Evolutionary conservation across 2,888 invertebrate genomes (phyloP).

Genomic region (Mythimna vitellina): DNA sequence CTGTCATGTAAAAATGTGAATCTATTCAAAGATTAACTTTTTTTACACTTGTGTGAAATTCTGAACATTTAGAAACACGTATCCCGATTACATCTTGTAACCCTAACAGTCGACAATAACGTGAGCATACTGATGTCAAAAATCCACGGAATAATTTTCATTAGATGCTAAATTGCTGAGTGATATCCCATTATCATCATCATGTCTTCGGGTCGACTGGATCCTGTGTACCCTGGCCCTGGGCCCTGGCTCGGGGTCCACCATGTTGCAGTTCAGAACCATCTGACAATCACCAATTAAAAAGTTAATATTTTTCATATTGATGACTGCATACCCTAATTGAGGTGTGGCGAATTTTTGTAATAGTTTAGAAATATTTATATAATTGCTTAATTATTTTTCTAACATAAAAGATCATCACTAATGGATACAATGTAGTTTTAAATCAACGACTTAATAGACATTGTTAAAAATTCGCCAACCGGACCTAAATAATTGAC

Average conservation of each 20-base stretch:
- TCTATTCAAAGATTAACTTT: constrained; percentile 24
- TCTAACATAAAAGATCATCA: not conserved
- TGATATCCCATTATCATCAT: constrained; percentile 59
- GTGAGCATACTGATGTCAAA: constrained; percentile 13
- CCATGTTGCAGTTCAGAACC: constrained; percentile 63
- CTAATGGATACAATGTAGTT: not conserved
- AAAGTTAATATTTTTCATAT: constrained; percentile 59
- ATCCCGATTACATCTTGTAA: constrained; percentile 24
- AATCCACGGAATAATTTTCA: constrained; percentile 9
- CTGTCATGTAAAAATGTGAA: constrained; percentile 24
- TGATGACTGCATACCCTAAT: constrained; percentile 31
- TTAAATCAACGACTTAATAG: not conserved
- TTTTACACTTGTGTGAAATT: constrained; percentile 11
- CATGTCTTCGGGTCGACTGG: constrained; percentile 65
- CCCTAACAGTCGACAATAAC: constrained; percentile 43
- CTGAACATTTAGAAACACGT: not conserved
- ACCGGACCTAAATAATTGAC: constrained; percentile 7
- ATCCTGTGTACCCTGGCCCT: constrained; percentile 60
- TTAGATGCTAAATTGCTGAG: constrained; percentile 42
- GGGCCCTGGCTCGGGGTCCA: constrained; percentile 60
- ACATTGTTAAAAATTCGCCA: constrained; percentile 21
- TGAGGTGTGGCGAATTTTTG: constrained; percentile 11
- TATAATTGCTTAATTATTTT: constrained; percentile 1
- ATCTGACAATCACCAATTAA: constrained; percentile 67
- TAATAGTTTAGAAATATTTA: not conserved